Percentiles rank a stretch among this genome's conserved stretches.
Evolutionary conservation across 2,113 vertebrate species (phyloP).

Genomic region (Bufo bufo): DNA sequence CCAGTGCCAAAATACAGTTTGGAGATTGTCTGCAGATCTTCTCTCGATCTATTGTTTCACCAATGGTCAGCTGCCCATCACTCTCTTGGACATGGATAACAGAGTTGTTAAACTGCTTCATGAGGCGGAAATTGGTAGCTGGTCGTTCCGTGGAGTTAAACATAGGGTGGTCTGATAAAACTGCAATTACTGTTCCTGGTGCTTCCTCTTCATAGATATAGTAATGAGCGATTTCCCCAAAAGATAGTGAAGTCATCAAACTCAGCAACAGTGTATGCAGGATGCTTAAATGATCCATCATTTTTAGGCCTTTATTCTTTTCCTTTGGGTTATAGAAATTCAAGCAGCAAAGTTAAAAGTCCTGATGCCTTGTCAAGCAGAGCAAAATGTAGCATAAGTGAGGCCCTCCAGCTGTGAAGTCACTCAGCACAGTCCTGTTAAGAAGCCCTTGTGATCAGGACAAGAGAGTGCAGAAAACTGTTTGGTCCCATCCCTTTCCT

Average conservation of each 20-base stretch:
- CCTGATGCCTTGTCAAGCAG: background rate
- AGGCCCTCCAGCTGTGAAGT: slow-evolving; percentile 50
- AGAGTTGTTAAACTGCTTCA: slow-evolving; percentile 81
- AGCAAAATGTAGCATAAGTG: slow-evolving; percentile 23
- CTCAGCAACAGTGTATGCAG: slow-evolving; percentile 12
- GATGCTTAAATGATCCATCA: slow-evolving; percentile 4
- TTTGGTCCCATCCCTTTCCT: background rate
- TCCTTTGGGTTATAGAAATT: background rate
- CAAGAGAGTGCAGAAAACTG: slow-evolving; percentile 3
- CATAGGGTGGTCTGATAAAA: slow-evolving; percentile 68
- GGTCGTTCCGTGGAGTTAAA: slow-evolving; percentile 67
- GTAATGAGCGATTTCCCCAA: slow-evolving; percentile 68
- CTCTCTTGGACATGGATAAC: slow-evolving; percentile 87
- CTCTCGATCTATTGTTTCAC: slow-evolving; percentile 90
- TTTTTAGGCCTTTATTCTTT: slow-evolving; percentile 20
- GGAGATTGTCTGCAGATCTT: slow-evolving; percentile 82
- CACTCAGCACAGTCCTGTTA: slow-evolving; percentile 24
- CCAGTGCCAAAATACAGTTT: slow-evolving; percentile 88
- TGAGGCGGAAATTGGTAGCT: slow-evolving; percentile 68
- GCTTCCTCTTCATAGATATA: slow-evolving; percentile 70
- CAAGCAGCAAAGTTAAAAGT: slow-evolving; percentile 22
- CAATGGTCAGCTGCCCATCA: slow-evolving; percentile 88
- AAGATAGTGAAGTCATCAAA: slow-evolving; percentile 25
- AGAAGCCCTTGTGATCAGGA: slow-evolving; percentile 27
- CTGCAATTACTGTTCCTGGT: slow-evolving; percentile 68